phyloP scores from a whole-genome alignment of 2,113 vertebrate species.

The Odobenus rosmarus region DNA sequence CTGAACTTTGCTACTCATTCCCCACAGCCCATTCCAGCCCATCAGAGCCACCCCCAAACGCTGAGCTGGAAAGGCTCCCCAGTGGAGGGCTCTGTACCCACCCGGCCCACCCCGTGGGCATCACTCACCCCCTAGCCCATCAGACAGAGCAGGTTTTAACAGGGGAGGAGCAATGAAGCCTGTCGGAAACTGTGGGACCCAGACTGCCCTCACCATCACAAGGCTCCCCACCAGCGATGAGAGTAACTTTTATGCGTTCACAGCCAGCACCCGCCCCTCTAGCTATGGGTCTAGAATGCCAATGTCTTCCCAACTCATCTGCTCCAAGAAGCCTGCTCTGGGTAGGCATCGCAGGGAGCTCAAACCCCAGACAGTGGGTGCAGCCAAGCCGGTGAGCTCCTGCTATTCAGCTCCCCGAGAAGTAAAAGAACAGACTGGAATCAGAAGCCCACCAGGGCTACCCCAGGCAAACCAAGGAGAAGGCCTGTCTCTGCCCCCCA shows the following conservation, averaged over 20 bases:
- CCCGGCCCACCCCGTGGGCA: neutral
- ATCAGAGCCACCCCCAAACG: neutral
- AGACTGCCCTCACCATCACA: neutral
- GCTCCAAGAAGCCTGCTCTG: conserved; percentile 5
- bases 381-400: neutral
- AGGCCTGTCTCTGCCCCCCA: neutral
- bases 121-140: neutral
- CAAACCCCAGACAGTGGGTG: neutral
- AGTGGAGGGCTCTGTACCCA: neutral
- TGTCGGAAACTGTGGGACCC: neutral
- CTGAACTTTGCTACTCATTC: neutral
- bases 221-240: neutral
- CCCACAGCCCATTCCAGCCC: neutral
- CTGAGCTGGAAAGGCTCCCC: neutral
- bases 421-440: neutral
- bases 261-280: conserved; percentile 67
- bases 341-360: neutral
- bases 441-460: no score
- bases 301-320: conserved; percentile 33
- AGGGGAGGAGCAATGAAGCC: neutral
- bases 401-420: accelerated
- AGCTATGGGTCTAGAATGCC: conserved; percentile 60
- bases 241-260: conserved; percentile 53
- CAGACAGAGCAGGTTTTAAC: neutral
- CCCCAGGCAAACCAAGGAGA: neutral